These are phyloP conservation scores for Danio jaintianensis DNA, from an alignment of 2,797 vertebrate species.

Conservation along the genomic window DNA sequence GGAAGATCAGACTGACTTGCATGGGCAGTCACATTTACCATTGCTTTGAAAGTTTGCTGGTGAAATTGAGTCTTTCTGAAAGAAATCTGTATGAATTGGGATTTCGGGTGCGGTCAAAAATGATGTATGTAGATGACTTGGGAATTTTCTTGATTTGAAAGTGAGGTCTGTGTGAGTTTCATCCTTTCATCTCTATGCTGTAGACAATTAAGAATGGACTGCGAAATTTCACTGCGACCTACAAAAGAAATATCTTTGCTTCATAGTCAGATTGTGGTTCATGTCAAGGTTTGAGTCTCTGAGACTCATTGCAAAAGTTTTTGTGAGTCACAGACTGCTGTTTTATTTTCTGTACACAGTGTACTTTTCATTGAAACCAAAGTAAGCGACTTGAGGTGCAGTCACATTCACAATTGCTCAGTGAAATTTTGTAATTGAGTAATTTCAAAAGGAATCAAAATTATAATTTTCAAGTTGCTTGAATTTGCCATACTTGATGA, in stretches of 20 bases:
- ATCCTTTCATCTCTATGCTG: no score
- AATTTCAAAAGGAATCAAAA: no score
- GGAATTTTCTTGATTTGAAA: no score
- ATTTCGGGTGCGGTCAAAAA: not conserved
- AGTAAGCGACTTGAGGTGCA: not conserved
- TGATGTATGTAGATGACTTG: no score
- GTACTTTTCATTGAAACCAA: slow-evolving; percentile 67
- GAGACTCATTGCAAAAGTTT: slow-evolving; percentile 1
- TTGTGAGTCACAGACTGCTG: no score
- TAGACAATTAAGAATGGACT: no score
- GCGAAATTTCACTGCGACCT: not conserved
- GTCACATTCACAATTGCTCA: no score
- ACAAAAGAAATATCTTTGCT: slow-evolving; percentile 88
- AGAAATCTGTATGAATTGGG: no score
- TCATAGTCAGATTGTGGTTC: slow-evolving; percentile 82
- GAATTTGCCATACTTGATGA: not conserved
- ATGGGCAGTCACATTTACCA: slow-evolving; percentile 21
- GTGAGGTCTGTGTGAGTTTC: no score
- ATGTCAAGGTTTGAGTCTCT: slow-evolving; percentile 91
- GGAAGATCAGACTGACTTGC: slow-evolving; percentile 24
- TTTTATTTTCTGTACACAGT: slow-evolving; percentile 11
- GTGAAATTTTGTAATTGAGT: no score
- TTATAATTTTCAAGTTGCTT: not conserved
- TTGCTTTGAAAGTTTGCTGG: not conserved
- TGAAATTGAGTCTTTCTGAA: not conserved